Conservation (phyloP, 1,140 invertebrate genomes). For the Solenopsis invicta region DNA sequence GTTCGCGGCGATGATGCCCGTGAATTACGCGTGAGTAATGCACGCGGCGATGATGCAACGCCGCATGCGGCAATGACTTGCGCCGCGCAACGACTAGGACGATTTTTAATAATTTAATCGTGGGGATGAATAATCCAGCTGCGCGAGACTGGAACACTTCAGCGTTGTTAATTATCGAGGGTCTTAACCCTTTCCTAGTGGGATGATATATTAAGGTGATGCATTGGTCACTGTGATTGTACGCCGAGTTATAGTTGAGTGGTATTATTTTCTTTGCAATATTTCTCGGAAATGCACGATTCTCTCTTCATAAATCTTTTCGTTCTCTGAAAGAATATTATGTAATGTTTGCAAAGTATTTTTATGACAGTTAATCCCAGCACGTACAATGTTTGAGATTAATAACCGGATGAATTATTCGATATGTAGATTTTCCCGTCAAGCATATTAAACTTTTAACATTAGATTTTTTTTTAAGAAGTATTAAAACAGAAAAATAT, state of each 20-base stretch:
- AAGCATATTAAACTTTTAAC: neutral
- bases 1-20: constrained; percentile 39
- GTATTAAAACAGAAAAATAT: neutral
- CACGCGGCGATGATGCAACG: constrained; percentile 25
- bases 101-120: constrained; percentile 44
- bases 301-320: constrained; percentile 18
- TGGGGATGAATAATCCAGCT: constrained; percentile 15
- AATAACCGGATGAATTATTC: neutral
- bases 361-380: neutral
- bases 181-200: constrained; percentile 5
- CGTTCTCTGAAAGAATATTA: neutral
- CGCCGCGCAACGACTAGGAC: neutral
- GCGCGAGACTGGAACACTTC: constrained; percentile 3
- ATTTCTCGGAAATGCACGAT: neutral
- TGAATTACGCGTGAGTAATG: constrained; percentile 46
- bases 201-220: constrained; percentile 29
- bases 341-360: constrained; percentile 18
- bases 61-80: constrained; percentile 24
- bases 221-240: constrained; percentile 6
- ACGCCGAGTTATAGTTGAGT: neutral
- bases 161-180: constrained; percentile 27
- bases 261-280: neutral
- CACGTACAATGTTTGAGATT: neutral
- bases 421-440: neutral
- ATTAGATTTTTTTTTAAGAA: neutral